These are phyloP conservation scores for Serilophus lunatus DNA, from an alignment of 2,113 vertebrate species.

Conservation along the genomic window DNA sequence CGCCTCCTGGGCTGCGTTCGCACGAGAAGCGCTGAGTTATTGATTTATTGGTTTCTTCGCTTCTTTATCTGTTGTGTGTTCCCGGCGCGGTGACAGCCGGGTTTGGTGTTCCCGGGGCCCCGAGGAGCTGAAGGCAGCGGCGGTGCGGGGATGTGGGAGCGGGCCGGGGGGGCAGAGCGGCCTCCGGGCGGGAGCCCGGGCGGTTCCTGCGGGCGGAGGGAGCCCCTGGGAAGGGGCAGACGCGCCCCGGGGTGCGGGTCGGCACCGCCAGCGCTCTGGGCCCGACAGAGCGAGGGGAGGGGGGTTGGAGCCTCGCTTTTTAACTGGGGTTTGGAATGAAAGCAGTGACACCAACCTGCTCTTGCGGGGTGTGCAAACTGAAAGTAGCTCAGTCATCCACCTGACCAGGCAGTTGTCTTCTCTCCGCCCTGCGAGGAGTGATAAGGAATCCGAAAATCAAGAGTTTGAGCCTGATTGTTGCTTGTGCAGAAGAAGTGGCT, in stretches of 20 bases:
- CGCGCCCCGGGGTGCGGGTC: neutral
- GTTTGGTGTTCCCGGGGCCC: accelerated
- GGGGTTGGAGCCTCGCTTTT: neutral
- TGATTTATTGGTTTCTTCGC: too few relatives aligned
- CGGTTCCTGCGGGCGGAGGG: neutral
- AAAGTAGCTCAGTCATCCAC: constrained; percentile 25
- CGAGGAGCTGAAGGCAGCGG: neutral
- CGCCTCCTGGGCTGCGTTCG: neutral
- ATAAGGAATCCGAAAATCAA: neutral
- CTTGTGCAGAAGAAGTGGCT: neutral
- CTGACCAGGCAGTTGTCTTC: neutral
- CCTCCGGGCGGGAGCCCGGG: too few relatives aligned
- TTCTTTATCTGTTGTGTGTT: accelerated
- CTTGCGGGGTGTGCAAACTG: neutral
- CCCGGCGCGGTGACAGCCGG: neutral
- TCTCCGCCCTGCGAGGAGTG: accelerated
- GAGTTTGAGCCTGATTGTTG: neutral
- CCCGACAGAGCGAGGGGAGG: neutral
- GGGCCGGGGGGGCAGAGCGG: too few relatives aligned
- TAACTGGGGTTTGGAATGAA: neutral
- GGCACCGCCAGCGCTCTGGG: neutral
- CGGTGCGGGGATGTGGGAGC: accelerated
- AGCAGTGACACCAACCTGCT: neutral
- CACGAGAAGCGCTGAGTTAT: accelerated
- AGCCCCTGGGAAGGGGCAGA: neutral